Evolutionary conservation across 1,140 invertebrate genomes (phyloP).

Genomic region (Ganaspis sp.): DNA sequence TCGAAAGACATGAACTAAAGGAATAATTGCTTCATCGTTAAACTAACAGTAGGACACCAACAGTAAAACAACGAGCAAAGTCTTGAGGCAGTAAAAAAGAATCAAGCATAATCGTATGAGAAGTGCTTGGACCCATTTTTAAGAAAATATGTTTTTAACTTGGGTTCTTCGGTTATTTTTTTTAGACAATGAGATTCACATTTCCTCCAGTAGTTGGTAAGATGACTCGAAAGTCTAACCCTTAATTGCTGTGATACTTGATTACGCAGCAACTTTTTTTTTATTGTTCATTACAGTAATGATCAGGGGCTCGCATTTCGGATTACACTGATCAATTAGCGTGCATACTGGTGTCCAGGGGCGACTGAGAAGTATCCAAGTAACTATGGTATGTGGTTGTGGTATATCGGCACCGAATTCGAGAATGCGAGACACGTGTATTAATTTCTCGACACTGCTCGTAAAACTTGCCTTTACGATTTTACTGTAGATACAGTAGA

Average conservation of each 20-base stretch:
- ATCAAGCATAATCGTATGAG: neutral
- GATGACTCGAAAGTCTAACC: neutral
- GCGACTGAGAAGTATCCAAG: constrained; percentile 36
- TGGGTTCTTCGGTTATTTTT: neutral
- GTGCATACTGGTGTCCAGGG: constrained; percentile 27
- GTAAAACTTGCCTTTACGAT: constrained; percentile 58
- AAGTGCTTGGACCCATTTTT: neutral
- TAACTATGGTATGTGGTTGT: constrained; percentile 34
- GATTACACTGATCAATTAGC: constrained; percentile 63
- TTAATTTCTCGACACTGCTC: constrained; percentile 60
- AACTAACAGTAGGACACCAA: neutral
- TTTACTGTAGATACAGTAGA: constrained; percentile 48
- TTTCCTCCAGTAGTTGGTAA: neutral
- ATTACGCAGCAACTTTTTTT: constrained; percentile 44
- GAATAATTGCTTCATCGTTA: neutral
- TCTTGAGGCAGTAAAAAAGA: neutral
- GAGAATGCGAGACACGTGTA: constrained; percentile 57
- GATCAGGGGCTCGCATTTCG: constrained; percentile 54
- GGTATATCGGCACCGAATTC: constrained; percentile 56
- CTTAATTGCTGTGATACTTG: constrained; percentile 37
- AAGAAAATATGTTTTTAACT: neutral
- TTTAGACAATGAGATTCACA: neutral
- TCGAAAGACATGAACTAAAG: neutral
- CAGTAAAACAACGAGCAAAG: neutral
- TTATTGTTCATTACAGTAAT: constrained; percentile 62